Evolutionary conservation across 2,797 vertebrate genomes (phyloP).

Genomic region (Buphagus erythrorhynchus): DNA sequence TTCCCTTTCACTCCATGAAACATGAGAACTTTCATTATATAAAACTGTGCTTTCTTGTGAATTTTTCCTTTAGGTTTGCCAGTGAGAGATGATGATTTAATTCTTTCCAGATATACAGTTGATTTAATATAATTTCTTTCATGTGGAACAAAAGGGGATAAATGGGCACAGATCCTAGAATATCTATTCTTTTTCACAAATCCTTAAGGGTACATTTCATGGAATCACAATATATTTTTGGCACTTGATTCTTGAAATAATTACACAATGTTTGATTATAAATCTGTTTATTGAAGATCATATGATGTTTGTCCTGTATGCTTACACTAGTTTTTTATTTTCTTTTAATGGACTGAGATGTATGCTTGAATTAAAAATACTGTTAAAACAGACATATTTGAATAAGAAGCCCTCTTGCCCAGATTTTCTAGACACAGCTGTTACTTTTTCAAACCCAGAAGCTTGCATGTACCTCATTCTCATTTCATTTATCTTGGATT

Average conservation of each 20-base stretch:
- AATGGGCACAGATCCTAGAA: conserved; percentile 47
- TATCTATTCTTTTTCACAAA: conserved; percentile 53
- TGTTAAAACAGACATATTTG: conserved; percentile 8
- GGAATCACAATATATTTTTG: conserved; percentile 41
- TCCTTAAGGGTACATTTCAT: conserved; percentile 39
- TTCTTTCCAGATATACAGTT: conserved; percentile 73
- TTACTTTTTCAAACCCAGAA: conserved; percentile 54
- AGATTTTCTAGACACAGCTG: conserved; percentile 48
- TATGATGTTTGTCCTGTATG: background rate
- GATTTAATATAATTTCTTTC: conserved; percentile 60
- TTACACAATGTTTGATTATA: conserved; percentile 40
- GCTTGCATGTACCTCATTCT: conserved; percentile 43
- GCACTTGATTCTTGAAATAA: conserved; percentile 34
- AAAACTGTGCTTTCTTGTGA: conserved; percentile 65
- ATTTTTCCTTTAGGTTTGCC: conserved; percentile 73
- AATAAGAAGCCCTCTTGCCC: conserved; percentile 1
- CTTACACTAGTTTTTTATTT: conserved; percentile 23
- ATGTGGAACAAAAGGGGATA: conserved; percentile 49
- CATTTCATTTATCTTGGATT: conserved; percentile 66
- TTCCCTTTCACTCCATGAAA: conserved; percentile 50
- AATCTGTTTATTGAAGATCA: background rate
- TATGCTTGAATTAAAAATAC: conserved; percentile 25
- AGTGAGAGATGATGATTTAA: conserved; percentile 68
- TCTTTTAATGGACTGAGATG: background rate
- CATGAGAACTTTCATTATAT: conserved; percentile 67